Conservation (phyloP, 2,113 vertebrate genomes). For the Microcebus lehilahytsara region DNA sequence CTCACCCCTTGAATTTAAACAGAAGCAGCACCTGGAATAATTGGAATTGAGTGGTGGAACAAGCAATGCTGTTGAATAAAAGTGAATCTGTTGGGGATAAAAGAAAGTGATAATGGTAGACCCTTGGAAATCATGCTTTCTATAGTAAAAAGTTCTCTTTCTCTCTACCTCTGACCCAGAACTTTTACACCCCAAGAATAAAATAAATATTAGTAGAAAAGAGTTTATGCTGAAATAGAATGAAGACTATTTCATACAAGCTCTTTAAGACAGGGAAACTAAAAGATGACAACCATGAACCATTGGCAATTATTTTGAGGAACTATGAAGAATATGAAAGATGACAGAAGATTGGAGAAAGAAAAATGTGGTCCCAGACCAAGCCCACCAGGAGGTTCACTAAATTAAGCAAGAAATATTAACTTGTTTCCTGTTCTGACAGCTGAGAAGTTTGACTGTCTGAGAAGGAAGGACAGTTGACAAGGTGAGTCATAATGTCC, state of each 20-base stretch:
- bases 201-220: not conserved
- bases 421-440: slow-evolving; percentile 46
- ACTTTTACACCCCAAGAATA: not conserved
- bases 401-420: slow-evolving; percentile 2
- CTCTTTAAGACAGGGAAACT: not conserved
- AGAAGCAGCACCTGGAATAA: not conserved
- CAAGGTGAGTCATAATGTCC: slow-evolving; percentile 30
- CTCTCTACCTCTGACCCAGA: not conserved
- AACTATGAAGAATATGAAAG: not conserved
- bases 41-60: not conserved
- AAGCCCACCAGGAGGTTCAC: not conserved
- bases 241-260: not conserved
- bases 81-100: not conserved
- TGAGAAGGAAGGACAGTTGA: not conserved
- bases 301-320: not conserved
- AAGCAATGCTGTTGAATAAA: not conserved
- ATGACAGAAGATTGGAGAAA: not conserved
- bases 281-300: not conserved
- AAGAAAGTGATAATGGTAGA: not conserved
- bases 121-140: slow-evolving; percentile 6
- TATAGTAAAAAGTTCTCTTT: not conserved
- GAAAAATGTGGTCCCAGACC: not conserved
- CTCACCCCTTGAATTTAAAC: not conserved
- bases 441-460: slow-evolving; percentile 20
- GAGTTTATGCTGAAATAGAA: not conserved